Percentiles rank a stretch among this genome's conserved stretches.
Conservation (phyloP, 2,113 vertebrate species). For the Electrona antarctica region DNA sequence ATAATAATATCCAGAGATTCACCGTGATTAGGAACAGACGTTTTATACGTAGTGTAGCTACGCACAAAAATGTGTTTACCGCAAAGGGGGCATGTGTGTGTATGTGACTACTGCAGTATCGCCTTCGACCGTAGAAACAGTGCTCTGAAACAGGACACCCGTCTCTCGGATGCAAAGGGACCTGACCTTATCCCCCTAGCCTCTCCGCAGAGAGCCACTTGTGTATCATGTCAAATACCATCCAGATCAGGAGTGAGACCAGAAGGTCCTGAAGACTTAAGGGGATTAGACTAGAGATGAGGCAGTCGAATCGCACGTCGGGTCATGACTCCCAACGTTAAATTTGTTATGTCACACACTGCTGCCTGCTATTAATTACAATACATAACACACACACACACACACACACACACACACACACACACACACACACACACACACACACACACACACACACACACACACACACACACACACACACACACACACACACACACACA, state of each 20-base stretch:
- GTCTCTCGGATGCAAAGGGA: conserved; percentile 47
- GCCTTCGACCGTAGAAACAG: conserved; percentile 14
- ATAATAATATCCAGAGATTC: neutral
- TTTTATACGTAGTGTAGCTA: neutral
- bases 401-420: neutral
- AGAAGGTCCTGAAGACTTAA: conserved; percentile 29
- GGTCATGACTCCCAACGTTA: conserved; percentile 30
- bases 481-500: neutral
- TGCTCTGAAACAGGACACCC: conserved; percentile 66
- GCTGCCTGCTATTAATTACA: conserved; percentile 17
- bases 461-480: neutral
- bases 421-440: neutral
- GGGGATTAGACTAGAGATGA: conserved; percentile 15
- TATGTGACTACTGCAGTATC: conserved; percentile 35
- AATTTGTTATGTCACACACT: conserved; percentile 15
- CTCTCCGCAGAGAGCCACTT: conserved; percentile 18
- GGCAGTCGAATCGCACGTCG: conserved; percentile 8
- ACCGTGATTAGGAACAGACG: neutral
- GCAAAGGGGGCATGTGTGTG: conserved; percentile 12
- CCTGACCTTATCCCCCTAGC: conserved; percentile 19
- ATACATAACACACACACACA: too few relatives aligned
- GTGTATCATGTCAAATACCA: conserved; percentile 70
- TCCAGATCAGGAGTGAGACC: conserved; percentile 72
- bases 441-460: neutral
- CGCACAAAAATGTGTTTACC: neutral